Evolutionary conservation across 2,888 invertebrate species (phyloP), one percentile per base, ranked within the genome.

Genomic region (Acrocera orbiculus): DNA sequence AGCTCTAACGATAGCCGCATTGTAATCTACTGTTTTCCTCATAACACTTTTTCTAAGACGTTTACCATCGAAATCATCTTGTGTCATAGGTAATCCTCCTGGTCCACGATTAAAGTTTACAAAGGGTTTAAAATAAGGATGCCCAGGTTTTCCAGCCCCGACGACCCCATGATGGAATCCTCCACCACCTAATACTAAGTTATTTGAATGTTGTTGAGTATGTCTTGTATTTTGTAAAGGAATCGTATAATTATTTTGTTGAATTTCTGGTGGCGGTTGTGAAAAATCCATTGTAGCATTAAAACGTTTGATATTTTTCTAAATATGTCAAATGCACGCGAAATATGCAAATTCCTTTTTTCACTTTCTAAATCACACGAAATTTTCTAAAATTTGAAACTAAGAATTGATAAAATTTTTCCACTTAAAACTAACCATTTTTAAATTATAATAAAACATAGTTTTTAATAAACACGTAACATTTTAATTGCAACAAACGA

Each of bases 11-110:
- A 95, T 81, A 23, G 95, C 76, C 14, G 92, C 79, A 68, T 95
- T 95, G 61, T 95, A 95, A 65, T 96, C 96, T 34, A 96, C 92
- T 20, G 95, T 96, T 66, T 93, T 93, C 46, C 95, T 70, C 76
- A 93, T 90, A 42, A 93, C 87, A 46, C 92, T 89, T 65, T 95
- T 95, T 50, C 95, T 67, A 48, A 93, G 69, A 43, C 92, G 73
- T 65, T 95, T 92, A 38, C 93, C 95, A 68, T 95, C 93, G 56
- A 90, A 92, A 61, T 90, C 90, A 51, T 81, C 81, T 51, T 81
- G 73, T 28, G 76, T 74, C 76, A 76, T 76, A 38, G 66, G 66
- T 15, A 61, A 56, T 15, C 59, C 60, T 34, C 64, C 51, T 22
- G 66, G 66, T 2, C 67, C 67, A 10, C 61, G 49, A 26, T 54